phyloP scores from a whole-genome alignment of 2,797 vertebrate species.

The Melopsittacus undulatus region DNA sequence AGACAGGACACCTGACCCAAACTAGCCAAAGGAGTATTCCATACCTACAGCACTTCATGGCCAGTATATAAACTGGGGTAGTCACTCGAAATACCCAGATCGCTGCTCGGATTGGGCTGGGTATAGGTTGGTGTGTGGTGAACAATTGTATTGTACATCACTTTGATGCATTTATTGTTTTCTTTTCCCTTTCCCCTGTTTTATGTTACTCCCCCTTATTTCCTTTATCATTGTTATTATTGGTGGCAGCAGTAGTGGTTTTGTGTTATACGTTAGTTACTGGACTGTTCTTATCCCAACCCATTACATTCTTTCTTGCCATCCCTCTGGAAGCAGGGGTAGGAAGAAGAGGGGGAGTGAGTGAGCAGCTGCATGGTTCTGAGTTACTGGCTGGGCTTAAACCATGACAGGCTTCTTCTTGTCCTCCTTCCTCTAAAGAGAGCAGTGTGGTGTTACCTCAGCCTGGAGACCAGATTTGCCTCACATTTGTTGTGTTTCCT shows the following conservation, averaged over 20 bases:
- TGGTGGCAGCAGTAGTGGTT: background rate
- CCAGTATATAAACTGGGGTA: background rate
- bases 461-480: background rate
- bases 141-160: background rate
- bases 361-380: background rate
- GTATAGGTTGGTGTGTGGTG: background rate
- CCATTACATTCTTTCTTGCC: background rate
- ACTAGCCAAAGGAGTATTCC: background rate
- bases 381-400: background rate
- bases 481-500: background rate
- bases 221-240: background rate
- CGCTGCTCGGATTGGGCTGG: background rate
- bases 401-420: background rate
- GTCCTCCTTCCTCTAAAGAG: background rate
- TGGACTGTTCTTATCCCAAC: background rate
- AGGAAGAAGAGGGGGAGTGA: background rate
- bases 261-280: background rate
- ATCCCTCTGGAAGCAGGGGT: background rate
- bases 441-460: background rate
- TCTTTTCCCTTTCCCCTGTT: background rate
- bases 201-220: background rate
- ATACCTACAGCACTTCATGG: background rate
- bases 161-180: background rate
- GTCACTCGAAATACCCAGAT: background rate
- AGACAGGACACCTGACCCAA: background rate